phyloP scores from a whole-genome alignment of 2,797 vertebrate genomes.

The Brachyrhaphis roseni region DNA sequence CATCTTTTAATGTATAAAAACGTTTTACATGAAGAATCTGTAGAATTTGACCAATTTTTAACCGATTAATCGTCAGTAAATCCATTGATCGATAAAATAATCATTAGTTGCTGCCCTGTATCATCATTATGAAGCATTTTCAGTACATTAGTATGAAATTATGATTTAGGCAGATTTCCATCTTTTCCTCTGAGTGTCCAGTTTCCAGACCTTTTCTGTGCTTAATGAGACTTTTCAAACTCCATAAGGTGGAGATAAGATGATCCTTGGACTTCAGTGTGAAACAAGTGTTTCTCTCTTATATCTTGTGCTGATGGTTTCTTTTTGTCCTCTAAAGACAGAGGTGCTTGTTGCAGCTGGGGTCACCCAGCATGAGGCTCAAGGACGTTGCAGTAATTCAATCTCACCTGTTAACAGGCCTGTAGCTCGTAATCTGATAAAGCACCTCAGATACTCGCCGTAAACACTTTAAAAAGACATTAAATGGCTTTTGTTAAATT shows the following conservation, averaged over 20 bases:
- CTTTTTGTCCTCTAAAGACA: constrained; percentile 43
- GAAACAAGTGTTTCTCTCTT: constrained; percentile 27
- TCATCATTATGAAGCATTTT: not conserved
- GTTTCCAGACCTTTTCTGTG: not conserved
- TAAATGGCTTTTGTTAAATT: constrained; percentile 52
- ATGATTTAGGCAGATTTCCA: not conserved
- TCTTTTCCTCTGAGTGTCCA: not conserved
- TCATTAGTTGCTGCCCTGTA: too few relatives aligned
- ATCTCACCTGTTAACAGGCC: constrained; percentile 77
- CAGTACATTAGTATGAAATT: not conserved
- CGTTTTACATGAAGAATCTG: too few relatives aligned
- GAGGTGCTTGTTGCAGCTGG: constrained; percentile 67
- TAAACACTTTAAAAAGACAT: constrained; percentile 22
- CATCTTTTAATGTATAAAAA: too few relatives aligned
- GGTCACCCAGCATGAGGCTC: constrained; percentile 64
- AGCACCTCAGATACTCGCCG: constrained; percentile 18
- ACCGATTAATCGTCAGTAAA: too few relatives aligned
- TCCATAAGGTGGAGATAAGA: constrained; percentile 13
- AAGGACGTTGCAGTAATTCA: constrained; percentile 79
- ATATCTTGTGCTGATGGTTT: constrained; percentile 13
- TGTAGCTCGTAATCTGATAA: constrained; percentile 54
- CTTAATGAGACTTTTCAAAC: constrained; percentile 17
- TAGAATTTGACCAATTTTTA: too few relatives aligned
- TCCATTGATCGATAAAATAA: too few relatives aligned
- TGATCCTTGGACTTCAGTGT: constrained; percentile 30